A percentile compares a stretch with the other conserved stretches of the same genome.
phyloP scores from a whole-genome alignment of 2,797 vertebrate genomes.

The Graptemys geographica region DNA sequence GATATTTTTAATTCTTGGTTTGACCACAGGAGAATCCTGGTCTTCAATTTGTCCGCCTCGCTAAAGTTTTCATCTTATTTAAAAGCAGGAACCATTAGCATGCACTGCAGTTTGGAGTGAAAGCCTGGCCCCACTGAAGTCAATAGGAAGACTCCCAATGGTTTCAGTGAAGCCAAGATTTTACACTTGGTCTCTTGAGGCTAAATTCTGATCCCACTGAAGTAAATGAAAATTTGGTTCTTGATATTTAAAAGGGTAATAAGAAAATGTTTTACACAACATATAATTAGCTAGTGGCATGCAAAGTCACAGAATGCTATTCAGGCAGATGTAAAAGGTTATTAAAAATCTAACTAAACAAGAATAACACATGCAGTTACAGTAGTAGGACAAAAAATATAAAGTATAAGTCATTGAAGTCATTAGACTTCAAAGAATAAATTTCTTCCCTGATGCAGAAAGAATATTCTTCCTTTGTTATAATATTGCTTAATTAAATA shows the following conservation, averaged over 20 bases:
- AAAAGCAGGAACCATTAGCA: not conserved
- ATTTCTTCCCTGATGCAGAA: not conserved
- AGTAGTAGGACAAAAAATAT: constrained; percentile 25
- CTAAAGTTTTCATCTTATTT: not conserved
- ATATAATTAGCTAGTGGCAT: not conserved
- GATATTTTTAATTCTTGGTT: not conserved
- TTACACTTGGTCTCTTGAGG: not conserved
- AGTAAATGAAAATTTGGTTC: not conserved
- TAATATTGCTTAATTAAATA: not conserved
- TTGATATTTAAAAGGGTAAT: not conserved
- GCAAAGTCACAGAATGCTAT: not conserved
- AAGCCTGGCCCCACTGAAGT: not conserved
- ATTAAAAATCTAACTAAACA: constrained; percentile 15
- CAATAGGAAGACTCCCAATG: not conserved
- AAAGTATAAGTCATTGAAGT: not conserved
- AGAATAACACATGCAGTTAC: not conserved
- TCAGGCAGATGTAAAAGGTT: not conserved
- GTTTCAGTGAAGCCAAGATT: not conserved
- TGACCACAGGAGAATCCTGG: not conserved
- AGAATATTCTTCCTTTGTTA: not conserved
- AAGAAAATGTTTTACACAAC: not conserved
- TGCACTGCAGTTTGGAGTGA: not conserved
- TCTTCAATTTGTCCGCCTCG: not conserved
- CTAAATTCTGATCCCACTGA: not conserved
- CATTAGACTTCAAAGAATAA: not conserved